Base-by-base conservation (phyloP, 2,888 invertebrate genomes). In the Drosophila nr. perissopoda region DNA sequence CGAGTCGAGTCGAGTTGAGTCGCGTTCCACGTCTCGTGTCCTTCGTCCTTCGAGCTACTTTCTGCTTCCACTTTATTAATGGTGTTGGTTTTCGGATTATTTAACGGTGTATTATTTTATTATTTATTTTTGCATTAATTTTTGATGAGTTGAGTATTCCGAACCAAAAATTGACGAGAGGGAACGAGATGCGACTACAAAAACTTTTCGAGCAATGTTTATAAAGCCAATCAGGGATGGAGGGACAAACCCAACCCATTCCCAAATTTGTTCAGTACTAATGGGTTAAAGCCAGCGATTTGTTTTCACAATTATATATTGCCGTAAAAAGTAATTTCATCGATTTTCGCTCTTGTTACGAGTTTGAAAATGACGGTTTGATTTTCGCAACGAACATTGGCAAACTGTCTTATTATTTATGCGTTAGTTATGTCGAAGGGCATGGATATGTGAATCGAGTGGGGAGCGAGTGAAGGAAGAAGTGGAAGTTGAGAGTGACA, bases 101-200 rank as follows among this genome's bases (percentile, higher is more conserved):
- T 91, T 91, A 91, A 90, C 89, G 90, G 88, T 90, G 81, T 88
- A 90, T 90, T 91, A 91, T 83, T 91, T 91, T 89, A 90, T 91
- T 91, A 90, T 89, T 90, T 91, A 90, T 91, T 87, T 87, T 89
- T 89, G 89, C 88, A 88, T 87, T 87, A 87, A 89, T 83, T 87
- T 90, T 89, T 89, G 88, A 88, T 89, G 89, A 76, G 80, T 53
- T 49, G 49, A 54, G 63, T 53, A 79, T 76, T 68, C 45, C 42
- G 54, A 59, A 42, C 59, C 40, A 34, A 65, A 62, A 69, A 75
- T 73, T 73, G 74, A 74, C 57, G 74, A 69, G 38, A 57, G 33
- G 54, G 58, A 60, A 52, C 56, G 69, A 63, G 34, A 38, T 31
- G 38, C 56, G 31, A 68, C 48, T 49, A 79, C 58, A 72, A 67